Percentiles rank a stretch among this genome's conserved stretches.
Evolutionary conservation across 2,113 vertebrate genomes (phyloP).

Genomic region (Orthonyx spaldingii): DNA sequence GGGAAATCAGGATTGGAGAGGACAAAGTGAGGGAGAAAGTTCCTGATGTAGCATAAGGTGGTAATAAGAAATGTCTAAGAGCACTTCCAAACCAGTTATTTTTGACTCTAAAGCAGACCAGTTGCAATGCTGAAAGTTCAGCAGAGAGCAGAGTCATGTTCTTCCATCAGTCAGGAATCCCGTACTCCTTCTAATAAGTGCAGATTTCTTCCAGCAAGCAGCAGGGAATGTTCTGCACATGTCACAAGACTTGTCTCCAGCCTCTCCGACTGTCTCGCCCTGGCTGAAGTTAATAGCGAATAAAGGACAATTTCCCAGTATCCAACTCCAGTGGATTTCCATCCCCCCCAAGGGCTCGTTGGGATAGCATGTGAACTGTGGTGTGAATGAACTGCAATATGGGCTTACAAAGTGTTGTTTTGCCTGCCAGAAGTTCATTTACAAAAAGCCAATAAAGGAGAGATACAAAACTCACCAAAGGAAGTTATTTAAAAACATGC

Average conservation of each 20-base stretch:
- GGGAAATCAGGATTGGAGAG: neutral
- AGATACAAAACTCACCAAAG: neutral
- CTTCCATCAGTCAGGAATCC: constrained; percentile 37
- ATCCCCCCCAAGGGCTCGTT: neutral
- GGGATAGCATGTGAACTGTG: neutral
- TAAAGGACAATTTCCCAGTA: constrained; percentile 29
- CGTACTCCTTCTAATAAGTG: neutral
- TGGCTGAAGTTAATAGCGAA: neutral
- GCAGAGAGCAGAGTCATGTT: constrained; percentile 35
- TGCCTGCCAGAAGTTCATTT: neutral
- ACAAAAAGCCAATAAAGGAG: neutral
- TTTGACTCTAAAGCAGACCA: neutral
- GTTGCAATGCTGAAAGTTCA: neutral
- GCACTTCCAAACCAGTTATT: neutral
- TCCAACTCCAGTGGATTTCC: neutral
- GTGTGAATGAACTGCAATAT: neutral
- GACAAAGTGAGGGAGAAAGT: neutral
- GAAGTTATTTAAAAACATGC: neutral
- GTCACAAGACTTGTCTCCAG: constrained; percentile 14
- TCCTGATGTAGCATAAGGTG: neutral
- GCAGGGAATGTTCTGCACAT: neutral
- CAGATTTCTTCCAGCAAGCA: neutral
- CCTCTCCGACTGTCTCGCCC: neutral
- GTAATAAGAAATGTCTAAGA: neutral
- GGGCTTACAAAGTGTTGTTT: neutral